Evolutionary conservation across 2,888 invertebrate genomes (phyloP), one percentile per base, ranked within the genome.

Genomic region (Dinocampus coccinellae): DNA sequence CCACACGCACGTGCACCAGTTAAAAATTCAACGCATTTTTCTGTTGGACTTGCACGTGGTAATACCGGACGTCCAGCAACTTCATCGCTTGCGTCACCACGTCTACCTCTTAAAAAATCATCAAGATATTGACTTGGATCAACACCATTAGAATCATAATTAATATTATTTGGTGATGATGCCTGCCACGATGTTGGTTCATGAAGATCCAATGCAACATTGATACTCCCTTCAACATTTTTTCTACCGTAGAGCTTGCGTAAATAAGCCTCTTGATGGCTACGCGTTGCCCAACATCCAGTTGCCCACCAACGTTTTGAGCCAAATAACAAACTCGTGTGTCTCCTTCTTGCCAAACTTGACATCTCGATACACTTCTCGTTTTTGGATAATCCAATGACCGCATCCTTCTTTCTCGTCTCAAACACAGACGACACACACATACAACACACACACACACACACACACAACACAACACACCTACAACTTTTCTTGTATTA

Each of bases 271-370:
- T 87, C 87, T 73, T 87, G 87, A 73, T 87, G 87, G 64, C 85
- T 81, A 13, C 86, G 81, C 42, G 86, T 85, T 13, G 87, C 83
- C 87, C 87, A 87, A 62, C 87, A 87, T 10, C 86, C 85, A 34
- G 86, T 85, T 39, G 82, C 83, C 87, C 87, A 87, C 87, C 87
- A 87, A 75, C 87, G 78, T 71, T 84, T 80, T 52, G 87, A 87
- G 39, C 87, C 87, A 63, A 86, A 81, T 26, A 86, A 75, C 26
- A 78, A 75, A 72, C 76, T 72, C 34, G 82, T 80, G 60, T 87
- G 86, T 52, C 81, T 79, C 61, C 87, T 80, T 71, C 85, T 79
- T 13, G 87, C 87, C 69, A 86, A 72, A 73, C 85, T 86, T 75
- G 86, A 86, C 80, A 86, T 84, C 42, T 70, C 77, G 70, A 77